Percentiles rank a stretch among this genome's conserved stretches.
phyloP scores from a whole-genome alignment of 2,113 vertebrate species.

The Centropus unirufus region DNA sequence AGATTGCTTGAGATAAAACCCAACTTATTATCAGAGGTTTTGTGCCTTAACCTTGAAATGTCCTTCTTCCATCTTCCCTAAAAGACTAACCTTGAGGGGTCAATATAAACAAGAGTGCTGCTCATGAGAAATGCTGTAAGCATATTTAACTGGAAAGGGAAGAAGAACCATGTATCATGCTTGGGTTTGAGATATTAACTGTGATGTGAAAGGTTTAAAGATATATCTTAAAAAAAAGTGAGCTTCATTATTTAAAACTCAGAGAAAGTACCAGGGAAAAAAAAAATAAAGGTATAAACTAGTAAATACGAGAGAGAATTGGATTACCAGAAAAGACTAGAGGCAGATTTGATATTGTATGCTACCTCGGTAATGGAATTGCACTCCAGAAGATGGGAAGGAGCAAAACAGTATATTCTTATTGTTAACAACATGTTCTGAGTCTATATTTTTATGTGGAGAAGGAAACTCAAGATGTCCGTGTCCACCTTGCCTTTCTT shows the following conservation, averaged over 20 bases:
- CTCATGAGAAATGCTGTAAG: not conserved
- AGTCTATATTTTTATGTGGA: not conserved
- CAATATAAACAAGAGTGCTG: not conserved
- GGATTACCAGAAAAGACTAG: not conserved
- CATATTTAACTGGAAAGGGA: not conserved
- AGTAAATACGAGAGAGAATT: not conserved
- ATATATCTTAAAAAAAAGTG: not conserved
- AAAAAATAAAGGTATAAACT: not conserved
- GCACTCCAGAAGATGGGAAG: not conserved
- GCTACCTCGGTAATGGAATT: not conserved
- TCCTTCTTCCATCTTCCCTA: not conserved
- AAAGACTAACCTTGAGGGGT: not conserved
- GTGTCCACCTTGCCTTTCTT: not conserved
- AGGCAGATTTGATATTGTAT: accelerated
- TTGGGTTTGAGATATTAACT: not conserved
- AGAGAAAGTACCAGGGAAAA: not conserved
- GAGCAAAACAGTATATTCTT: not conserved
- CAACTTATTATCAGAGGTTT: not conserved
- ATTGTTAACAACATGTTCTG: not conserved
- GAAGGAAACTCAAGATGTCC: not conserved
- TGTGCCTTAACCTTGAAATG: not conserved
- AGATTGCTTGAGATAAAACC: not conserved
- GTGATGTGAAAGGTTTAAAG: not conserved
- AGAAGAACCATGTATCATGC: accelerated
- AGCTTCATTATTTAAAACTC: not conserved